Percentiles rank a stretch among this genome's conserved stretches.
phyloP scores from a whole-genome alignment of 2,113 vertebrate species.

The Xenopus laevis region DNA sequence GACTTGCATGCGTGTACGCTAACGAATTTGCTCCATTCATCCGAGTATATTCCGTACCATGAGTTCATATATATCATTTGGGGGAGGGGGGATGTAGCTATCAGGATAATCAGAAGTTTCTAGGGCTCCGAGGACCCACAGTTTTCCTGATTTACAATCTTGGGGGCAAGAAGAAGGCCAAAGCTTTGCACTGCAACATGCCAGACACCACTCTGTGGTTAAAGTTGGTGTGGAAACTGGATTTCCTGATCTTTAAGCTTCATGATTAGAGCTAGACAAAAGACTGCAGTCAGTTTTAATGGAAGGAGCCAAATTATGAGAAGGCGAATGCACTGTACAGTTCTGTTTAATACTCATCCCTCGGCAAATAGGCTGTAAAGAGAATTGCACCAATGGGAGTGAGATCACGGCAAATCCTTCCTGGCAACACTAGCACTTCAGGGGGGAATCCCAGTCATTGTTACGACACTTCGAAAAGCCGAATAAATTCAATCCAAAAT shows the following conservation, averaged over 20 bases:
- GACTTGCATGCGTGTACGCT: conserved; percentile 78
- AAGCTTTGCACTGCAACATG: neutral
- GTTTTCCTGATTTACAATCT: neutral
- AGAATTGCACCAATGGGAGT: neutral
- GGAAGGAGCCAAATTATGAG: conserved; percentile 13
- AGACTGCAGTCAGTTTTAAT: neutral
- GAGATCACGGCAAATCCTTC: neutral
- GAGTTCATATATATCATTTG: conserved; percentile 6
- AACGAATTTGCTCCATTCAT: conserved; percentile 65
- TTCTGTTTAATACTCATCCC: neutral
- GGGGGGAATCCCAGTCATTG: neutral
- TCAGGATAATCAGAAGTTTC: neutral
- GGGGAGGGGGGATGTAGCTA: neutral
- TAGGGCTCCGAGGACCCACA: neutral
- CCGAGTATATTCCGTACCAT: conserved; percentile 47
- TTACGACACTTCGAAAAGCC: conserved; percentile 2
- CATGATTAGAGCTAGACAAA: neutral
- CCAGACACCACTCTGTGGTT: neutral
- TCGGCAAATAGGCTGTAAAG: neutral
- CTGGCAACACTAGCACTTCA: conserved; percentile 10
- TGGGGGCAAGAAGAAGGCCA: neutral
- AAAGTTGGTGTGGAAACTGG: conserved; percentile 2
- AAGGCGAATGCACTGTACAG: conserved; percentile 1
- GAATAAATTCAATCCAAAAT: conserved; percentile 2
- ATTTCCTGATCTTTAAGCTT: neutral